Evolutionary conservation across 1,140 invertebrate genomes (phyloP).

Genomic region (Bombyx mori): DNA sequence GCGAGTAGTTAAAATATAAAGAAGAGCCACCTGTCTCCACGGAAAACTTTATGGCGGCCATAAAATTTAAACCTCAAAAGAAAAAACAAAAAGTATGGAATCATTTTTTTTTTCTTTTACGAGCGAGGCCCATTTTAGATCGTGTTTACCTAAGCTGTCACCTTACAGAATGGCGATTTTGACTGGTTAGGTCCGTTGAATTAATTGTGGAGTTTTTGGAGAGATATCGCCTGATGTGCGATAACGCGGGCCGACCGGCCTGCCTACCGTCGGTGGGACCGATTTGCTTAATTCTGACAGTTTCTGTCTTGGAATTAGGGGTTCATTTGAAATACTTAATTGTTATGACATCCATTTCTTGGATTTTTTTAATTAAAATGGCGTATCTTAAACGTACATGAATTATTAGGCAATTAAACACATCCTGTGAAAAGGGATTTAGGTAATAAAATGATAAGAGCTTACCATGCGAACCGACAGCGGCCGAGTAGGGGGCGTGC

Average conservation of each 20-base stretch:
- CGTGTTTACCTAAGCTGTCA: constrained; percentile 70
- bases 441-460: constrained; percentile 1
- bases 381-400: too few relatives aligned
- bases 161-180: constrained; percentile 67
- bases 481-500: constrained; percentile 66
- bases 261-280: constrained; percentile 37
- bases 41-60: constrained; percentile 67
- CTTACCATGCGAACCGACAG: constrained; percentile 67
- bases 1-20: constrained; percentile 62
- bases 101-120: constrained; percentile 54
- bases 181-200: constrained; percentile 56
- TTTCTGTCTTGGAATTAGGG: constrained; percentile 31
- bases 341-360: constrained; percentile 33
- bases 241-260: constrained; percentile 42
- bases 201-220: constrained; percentile 61
- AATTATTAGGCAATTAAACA: too few relatives aligned
- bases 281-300: constrained; percentile 55
- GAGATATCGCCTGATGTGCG: constrained; percentile 61
- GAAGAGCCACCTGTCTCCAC: constrained; percentile 69
- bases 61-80: constrained; percentile 69
- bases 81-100: constrained; percentile 58
- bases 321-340: constrained; percentile 38
- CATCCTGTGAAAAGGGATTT: neutral
- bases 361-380: too few relatives aligned
- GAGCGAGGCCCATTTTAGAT: constrained; percentile 62